Evolutionary conservation across 2,113 vertebrate species (phyloP), one percentile per base, ranked within the genome.

Genomic region (Eulemur rufifrons): DNA sequence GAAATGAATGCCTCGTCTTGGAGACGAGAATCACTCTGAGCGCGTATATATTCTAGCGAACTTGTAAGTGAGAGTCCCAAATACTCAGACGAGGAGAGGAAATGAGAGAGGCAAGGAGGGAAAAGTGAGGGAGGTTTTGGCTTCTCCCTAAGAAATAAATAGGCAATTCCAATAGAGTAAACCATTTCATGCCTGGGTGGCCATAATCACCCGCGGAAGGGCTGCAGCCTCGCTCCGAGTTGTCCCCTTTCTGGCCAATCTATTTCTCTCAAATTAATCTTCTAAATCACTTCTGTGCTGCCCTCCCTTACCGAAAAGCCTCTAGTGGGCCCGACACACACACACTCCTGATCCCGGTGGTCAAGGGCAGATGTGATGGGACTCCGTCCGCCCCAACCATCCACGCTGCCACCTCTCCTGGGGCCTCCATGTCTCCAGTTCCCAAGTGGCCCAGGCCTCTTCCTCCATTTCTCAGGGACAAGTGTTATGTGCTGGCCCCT

Each of bases 261-360:
- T 39, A 2, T 45, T 47, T 34, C 18, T 52, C 45, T 37, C 12
- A 20, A 47, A 32, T 37, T 9, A 14, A 6, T 64, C 77, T 71
- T 37, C 83, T 84, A 12, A 59, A 66, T 73, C 50, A 14, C 2
- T 42, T 66, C 18, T 20, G 7, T 6, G 45, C 29, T 3, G n/a
- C 21, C 47, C 5, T 87, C 8, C 12, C 21, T 74, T 50, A 56
- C 15, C 50, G 13, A 47, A 39, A 15, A 32, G 59, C n/a, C 76
- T 69, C 39, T 4, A 4, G 14, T 13, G n/a, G 11, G 15, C 21
- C 34, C 6, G 0, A 13, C n/a, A 21, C 13, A 27, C 1, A 27
- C 37, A 14, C 1, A 25, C 17, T 61, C n/a, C 86, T 63, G 17
- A 45, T 47, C 37, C 37, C 18, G 4, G 32, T 32, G 21, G 25